Percentiles rank a stretch among this genome's conserved stretches.
Conservation (phyloP, 2,797 vertebrate genomes). For the Coilia nasus region DNA sequence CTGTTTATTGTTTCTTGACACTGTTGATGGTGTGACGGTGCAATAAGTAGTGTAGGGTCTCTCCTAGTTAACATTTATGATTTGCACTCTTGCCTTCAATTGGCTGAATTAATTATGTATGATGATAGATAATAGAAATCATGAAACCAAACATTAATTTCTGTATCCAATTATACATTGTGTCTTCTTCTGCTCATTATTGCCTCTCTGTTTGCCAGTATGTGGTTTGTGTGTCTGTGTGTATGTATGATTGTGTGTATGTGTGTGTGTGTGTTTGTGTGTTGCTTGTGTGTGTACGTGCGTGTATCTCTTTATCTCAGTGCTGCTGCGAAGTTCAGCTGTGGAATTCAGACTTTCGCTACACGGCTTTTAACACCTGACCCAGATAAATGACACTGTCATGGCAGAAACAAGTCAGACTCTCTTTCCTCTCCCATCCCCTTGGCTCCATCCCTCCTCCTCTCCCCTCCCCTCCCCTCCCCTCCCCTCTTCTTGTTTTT, state of each 20-base stretch:
- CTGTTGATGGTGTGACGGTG: neutral
- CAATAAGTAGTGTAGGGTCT: neutral
- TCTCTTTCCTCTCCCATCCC: constrained; percentile 10
- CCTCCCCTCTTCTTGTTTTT: constrained; percentile 29
- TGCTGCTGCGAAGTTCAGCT: neutral
- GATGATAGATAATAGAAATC: neutral
- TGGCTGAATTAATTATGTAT: constrained; percentile 21
- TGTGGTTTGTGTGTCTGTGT: constrained; percentile 31
- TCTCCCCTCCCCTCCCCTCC: constrained; percentile 25
- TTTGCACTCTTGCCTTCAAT: neutral
- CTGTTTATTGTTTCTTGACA: neutral
- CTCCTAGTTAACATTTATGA: neutral
- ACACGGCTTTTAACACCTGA: constrained; percentile 44
- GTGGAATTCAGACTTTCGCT: constrained; percentile 42
- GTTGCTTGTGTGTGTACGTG: neutral
- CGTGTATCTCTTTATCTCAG: neutral
- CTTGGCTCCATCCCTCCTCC: constrained; percentile 39
- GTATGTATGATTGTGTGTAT: constrained; percentile 30
- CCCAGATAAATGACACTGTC: constrained; percentile 57
- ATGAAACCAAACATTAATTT: neutral
- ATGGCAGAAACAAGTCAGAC: constrained; percentile 29
- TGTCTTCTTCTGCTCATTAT: neutral
- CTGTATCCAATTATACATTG: neutral
- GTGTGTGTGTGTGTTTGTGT: constrained; percentile 24
- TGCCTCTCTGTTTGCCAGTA: neutral